Evolutionary conservation across 2,888 invertebrate genomes (phyloP).

Genomic region (Tachina grossa): DNA sequence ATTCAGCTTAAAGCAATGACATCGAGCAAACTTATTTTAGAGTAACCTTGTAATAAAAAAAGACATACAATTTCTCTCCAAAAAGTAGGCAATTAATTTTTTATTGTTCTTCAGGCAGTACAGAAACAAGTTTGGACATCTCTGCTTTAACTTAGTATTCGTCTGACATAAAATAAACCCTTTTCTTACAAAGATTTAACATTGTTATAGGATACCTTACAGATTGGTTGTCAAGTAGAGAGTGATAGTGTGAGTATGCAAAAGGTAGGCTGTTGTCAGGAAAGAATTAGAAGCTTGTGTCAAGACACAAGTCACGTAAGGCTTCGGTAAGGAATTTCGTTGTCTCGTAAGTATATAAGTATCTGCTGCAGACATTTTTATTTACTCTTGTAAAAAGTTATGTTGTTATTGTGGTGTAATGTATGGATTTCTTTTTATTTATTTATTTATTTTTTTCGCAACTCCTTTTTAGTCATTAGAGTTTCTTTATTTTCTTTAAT

Average conservation of each 20-base stretch:
- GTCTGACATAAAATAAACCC: constrained; percentile 51
- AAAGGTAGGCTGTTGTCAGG: constrained; percentile 33
- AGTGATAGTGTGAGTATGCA: constrained; percentile 33
- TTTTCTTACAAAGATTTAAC: constrained; percentile 55
- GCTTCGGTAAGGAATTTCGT: constrained; percentile 68
- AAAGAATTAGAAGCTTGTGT: constrained; percentile 61
- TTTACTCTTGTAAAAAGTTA: constrained; percentile 7
- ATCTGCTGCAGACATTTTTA: constrained; percentile 26
- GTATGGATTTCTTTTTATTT: constrained; percentile 56
- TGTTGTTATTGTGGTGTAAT: constrained; percentile 59
- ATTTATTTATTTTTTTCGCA: constrained; percentile 14
- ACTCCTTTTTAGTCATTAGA: constrained; percentile 44
- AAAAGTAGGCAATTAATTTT: too few species aligned
- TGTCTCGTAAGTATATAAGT: constrained; percentile 41
- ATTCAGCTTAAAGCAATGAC: too few species aligned
- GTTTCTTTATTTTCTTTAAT: constrained; percentile 24
- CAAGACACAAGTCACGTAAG: constrained; percentile 71
- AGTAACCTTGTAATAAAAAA: too few species aligned
- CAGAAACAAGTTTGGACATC: constrained; percentile 45
- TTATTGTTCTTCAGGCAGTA: too few species aligned
- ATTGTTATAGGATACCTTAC: constrained; percentile 67
- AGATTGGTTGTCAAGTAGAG: constrained; percentile 56
- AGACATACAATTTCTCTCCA: too few species aligned
- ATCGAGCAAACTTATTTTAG: too few species aligned
- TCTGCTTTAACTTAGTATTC: constrained; percentile 24